Conservation (phyloP, 2,797 vertebrate species). For the Tokudaia tokunoshimensis region DNA sequence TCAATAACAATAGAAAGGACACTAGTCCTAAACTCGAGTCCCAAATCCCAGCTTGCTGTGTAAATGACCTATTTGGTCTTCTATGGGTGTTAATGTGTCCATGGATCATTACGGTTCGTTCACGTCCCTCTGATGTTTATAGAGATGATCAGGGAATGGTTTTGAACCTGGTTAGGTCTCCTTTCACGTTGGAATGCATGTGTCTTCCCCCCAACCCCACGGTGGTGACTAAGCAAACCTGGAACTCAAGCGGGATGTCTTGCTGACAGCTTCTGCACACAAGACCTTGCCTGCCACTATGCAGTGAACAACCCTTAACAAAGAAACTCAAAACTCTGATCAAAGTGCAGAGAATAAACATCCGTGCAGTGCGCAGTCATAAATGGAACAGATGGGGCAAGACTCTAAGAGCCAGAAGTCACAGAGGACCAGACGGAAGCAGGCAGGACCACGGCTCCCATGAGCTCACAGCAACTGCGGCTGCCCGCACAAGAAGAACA, state of each 20-base stretch:
- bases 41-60: not conserved
- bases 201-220: not conserved
- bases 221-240: not conserved
- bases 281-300: not conserved
- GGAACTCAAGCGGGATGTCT: not conserved
- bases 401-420: not conserved
- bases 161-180: not conserved
- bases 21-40: not conserved
- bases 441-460: not conserved
- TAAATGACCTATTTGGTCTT: not conserved
- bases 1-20: not conserved
- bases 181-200: not conserved
- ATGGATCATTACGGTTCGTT: not conserved
- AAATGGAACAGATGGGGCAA: not conserved
- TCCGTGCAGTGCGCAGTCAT: not conserved
- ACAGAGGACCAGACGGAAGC: not conserved
- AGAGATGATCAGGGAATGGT: not conserved
- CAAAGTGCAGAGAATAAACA: not conserved
- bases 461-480: not conserved
- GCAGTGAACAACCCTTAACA: not conserved
- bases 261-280: not conserved
- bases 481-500: not conserved
- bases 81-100: not conserved
- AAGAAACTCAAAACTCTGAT: not conserved
- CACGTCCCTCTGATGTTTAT: not conserved